Percentiles rank a stretch among this genome's conserved stretches.
Evolutionary conservation across 2,113 vertebrate species (phyloP).

Genomic region (Hyla sarda): DNA sequence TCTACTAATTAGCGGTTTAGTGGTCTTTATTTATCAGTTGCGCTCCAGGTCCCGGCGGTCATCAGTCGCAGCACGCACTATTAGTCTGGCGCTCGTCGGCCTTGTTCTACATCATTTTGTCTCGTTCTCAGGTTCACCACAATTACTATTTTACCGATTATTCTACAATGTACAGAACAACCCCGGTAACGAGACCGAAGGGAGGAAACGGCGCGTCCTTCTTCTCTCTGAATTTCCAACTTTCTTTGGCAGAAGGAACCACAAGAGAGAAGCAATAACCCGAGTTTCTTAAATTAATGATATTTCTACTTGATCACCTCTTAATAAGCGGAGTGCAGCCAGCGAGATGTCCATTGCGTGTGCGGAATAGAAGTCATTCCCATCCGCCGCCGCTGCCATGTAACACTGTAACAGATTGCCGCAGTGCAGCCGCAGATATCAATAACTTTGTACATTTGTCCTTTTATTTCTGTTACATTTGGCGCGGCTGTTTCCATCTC

Average conservation of each 20-base stretch:
- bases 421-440: constrained; percentile 59
- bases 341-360: constrained; percentile 67
- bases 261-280: constrained; percentile 62
- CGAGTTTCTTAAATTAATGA: constrained; percentile 64
- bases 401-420: constrained; percentile 61
- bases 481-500: constrained; percentile 62
- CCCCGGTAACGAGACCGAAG: constrained; percentile 32
- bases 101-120: constrained; percentile 48
- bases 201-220: constrained; percentile 49
- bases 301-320: constrained; percentile 67
- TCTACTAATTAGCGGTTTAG: constrained; percentile 42
- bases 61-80: constrained; percentile 35
- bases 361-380: constrained; percentile 69
- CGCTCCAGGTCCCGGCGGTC: constrained; percentile 31
- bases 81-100: constrained; percentile 36
- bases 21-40: constrained; percentile 48
- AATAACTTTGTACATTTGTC: not conserved
- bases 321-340: constrained; percentile 67
- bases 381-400: constrained; percentile 69
- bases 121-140: constrained; percentile 50
- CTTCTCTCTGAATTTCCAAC: constrained; percentile 60
- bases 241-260: constrained; percentile 53
- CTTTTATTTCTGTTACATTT: constrained; percentile 62
- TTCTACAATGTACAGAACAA: constrained; percentile 34
- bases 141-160: constrained; percentile 56